A percentile compares a stretch with the other conserved stretches of the same genome.
These are phyloP conservation scores for Cheilosia scutellata DNA, from an alignment of 2,888 invertebrate species.

Conservation along the genomic window DNA sequence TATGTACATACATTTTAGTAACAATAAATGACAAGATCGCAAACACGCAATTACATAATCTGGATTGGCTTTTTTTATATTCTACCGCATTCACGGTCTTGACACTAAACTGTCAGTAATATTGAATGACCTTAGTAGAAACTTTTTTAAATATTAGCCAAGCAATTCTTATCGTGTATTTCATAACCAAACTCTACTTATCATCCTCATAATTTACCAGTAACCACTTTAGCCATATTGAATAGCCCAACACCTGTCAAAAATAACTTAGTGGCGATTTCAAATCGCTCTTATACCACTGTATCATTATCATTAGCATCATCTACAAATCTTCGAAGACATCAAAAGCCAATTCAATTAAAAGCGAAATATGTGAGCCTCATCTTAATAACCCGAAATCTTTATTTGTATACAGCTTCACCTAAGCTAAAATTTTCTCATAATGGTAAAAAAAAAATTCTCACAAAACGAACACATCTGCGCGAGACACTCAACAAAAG, in stretches of 20 bases:
- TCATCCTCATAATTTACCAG: not conserved
- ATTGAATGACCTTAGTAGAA: no score
- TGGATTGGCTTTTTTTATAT: no score
- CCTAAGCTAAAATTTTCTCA: constrained; percentile 19
- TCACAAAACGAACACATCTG: constrained; percentile 25
- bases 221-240: not conserved
- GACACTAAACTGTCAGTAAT: no score
- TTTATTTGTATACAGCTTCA: not conserved
- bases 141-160: not conserved
- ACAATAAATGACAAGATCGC: no score
- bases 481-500: constrained; percentile 49
- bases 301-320: constrained; percentile 35
- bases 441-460: constrained; percentile 11
- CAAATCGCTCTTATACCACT: not conserved
- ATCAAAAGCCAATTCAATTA: constrained; percentile 55
- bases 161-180: not conserved
- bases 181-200: not conserved
- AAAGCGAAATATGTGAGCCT: not conserved
- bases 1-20: no score
- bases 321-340: constrained; percentile 30
- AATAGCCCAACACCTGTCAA: not conserved
- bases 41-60: no score
- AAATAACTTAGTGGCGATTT: not conserved
- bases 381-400: constrained; percentile 14
- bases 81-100: no score